A percentile compares a stretch with the other conserved stretches of the same genome.
phyloP scores from a whole-genome alignment of 2,797 vertebrate species.

The Gallinago nigripennis region DNA sequence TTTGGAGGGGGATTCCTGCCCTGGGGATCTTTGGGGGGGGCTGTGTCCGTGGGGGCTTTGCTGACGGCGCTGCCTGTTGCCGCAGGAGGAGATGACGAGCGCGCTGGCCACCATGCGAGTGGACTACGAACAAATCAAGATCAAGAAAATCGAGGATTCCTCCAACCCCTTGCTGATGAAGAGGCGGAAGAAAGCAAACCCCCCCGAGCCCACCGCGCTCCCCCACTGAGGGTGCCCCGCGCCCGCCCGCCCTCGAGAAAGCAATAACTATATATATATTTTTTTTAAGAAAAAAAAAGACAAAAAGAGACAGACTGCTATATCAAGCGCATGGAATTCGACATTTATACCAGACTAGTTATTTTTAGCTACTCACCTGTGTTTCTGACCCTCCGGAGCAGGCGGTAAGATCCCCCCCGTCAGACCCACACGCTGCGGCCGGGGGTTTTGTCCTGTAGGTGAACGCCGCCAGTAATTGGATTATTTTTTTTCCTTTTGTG shows the following conservation, averaged over 20 bases:
- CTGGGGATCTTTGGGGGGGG: background rate
- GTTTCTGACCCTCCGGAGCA: conserved; percentile 43
- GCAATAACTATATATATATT: conserved; percentile 91
- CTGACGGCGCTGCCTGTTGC: background rate
- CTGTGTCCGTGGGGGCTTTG: background rate
- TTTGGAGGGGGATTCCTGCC: fast-evolving
- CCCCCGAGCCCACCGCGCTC: conserved; percentile 67
- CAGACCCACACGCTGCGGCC: background rate
- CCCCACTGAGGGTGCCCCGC: conserved; percentile 72
- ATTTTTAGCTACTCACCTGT: conserved; percentile 70
- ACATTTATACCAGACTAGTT: conserved; percentile 58
- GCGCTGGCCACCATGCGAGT: conserved; percentile 98
- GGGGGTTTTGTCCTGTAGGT: conserved; percentile 33
- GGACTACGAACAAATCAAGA: conserved; percentile 98
- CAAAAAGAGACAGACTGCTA: conserved; percentile 66
- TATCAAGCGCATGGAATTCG: conserved; percentile 48
- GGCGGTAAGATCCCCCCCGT: conserved; percentile 23
- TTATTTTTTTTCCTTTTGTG: conserved; percentile 30
- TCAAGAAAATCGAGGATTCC: conserved; percentile 96
- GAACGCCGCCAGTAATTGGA: conserved; percentile 32
- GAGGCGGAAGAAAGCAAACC: conserved; percentile 90
- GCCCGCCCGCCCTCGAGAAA: conserved; percentile 78
- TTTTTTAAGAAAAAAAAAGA: conserved; percentile 72
- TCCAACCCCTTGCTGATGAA: conserved; percentile 94
- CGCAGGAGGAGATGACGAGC: conserved; percentile 98